These are phyloP conservation scores for Gerris buenoi DNA, from an alignment of 1,140 invertebrate species.

Conservation along the genomic window DNA sequence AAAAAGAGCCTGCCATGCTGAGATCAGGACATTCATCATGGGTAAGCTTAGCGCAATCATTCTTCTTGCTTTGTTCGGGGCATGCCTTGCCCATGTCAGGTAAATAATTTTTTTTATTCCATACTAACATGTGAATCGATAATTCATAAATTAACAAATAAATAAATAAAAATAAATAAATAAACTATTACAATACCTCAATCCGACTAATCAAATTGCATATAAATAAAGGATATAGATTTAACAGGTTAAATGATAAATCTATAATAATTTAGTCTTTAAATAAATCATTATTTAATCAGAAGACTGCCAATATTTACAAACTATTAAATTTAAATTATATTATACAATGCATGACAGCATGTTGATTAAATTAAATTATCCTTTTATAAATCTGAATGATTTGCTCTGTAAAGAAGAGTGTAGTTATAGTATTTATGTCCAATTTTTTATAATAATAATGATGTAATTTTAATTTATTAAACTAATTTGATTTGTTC, in stretches of 20 bases:
- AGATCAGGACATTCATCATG: not conserved
- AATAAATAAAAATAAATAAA: not conserved
- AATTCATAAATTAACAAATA: not conserved
- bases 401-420: too few species aligned
- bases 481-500: too few species aligned
- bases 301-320: not conserved
- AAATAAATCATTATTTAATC: not conserved
- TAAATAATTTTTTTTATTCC: not conserved
- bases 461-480: too few species aligned
- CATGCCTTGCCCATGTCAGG: not conserved
- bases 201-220: not conserved
- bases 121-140: not conserved
- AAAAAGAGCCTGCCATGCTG: not conserved
- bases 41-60: not conserved
- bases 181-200: not conserved
- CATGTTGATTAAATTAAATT: too few species aligned
- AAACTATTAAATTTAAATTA: not conserved
- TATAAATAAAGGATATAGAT: not conserved
- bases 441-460: too few species aligned
- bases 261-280: not conserved
- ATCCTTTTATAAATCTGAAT: too few species aligned
- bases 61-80: not conserved
- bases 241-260: not conserved
- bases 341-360: too few species aligned
- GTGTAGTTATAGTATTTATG: too few species aligned